Percentiles rank a stretch among this genome's conserved stretches.
Evolutionary conservation across 2,888 invertebrate genomes (phyloP).

Genomic region (Atherix ibis): DNA sequence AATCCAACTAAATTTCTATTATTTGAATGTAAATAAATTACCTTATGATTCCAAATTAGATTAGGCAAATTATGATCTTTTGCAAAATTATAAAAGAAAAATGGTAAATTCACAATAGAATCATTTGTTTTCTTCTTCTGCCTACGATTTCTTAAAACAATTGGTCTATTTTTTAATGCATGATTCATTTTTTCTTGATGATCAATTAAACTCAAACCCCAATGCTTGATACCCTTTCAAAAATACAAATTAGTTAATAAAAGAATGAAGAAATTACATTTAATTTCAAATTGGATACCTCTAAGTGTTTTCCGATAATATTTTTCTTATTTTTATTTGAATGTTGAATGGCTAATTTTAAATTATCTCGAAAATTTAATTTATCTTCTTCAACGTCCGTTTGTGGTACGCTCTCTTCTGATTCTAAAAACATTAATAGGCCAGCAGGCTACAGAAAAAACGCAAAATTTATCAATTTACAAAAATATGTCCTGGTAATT

Average conservation of each 20-base stretch:
- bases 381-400: constrained; percentile 53
- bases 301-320: constrained; percentile 71
- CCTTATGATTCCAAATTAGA: constrained; percentile 97
- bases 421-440: constrained; percentile 75
- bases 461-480: constrained; percentile 2
- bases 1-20: constrained; percentile 2
- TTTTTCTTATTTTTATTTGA: constrained; percentile 50
- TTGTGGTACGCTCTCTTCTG: constrained; percentile 66
- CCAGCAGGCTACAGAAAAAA: constrained; percentile 70
- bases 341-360: constrained; percentile 80
- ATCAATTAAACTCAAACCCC: constrained; percentile 40
- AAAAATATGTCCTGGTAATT: constrained; percentile 2
- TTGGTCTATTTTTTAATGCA: constrained; percentile 51
- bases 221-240: constrained; percentile 40
- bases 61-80: constrained; percentile 90
- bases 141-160: constrained; percentile 77
- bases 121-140: constrained; percentile 35
- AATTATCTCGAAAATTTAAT: constrained; percentile 75
- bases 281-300: constrained; percentile 39
- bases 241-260: neutral
- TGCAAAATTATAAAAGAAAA: constrained; percentile 91
- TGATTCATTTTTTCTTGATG: constrained; percentile 28
- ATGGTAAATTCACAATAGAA: constrained; percentile 37
- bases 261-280: neutral
- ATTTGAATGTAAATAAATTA: constrained; percentile 22